Percentiles rank a stretch among this genome's conserved stretches.
Evolutionary conservation across 2,797 vertebrate genomes (phyloP).

Genomic region (Amphiprion clarkii): DNA sequence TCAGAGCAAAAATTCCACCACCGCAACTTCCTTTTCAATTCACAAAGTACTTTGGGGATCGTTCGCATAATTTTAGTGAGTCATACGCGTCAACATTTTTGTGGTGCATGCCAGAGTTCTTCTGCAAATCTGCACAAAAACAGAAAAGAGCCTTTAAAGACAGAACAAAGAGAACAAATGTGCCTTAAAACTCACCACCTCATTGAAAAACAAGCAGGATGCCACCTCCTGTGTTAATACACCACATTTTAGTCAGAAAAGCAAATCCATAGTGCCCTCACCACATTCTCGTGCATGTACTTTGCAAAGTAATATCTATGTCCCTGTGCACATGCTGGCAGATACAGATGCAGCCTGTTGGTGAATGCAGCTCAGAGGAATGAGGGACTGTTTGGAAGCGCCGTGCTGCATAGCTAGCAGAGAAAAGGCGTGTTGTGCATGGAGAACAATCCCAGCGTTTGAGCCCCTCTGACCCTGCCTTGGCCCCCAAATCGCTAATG

Average conservation of each 20-base stretch:
- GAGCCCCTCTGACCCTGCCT: slow-evolving; percentile 92
- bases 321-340: slow-evolving; percentile 40
- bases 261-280: background rate
- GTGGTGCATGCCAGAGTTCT: background rate
- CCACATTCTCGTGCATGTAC: slow-evolving; percentile 16
- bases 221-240: slow-evolving; percentile 11
- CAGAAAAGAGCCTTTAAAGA: background rate
- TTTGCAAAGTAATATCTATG: slow-evolving; percentile 47
- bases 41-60: slow-evolving; percentile 16
- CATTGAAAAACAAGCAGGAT: slow-evolving; percentile 73
- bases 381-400: slow-evolving; percentile 70
- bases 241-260: slow-evolving; percentile 12
- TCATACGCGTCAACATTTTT: slow-evolving; percentile 8
- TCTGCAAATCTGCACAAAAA: background rate
- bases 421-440: slow-evolving; percentile 93
- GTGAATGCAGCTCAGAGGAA: slow-evolving; percentile 65
- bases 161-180: background rate
- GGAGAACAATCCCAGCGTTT: slow-evolving; percentile 93
- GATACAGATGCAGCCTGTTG: slow-evolving; percentile 49
- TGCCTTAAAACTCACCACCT: slow-evolving; percentile 85
- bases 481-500: slow-evolving; percentile 94
- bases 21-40: slow-evolving; percentile 18
- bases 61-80: slow-evolving; percentile 29
- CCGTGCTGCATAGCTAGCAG: slow-evolving; percentile 82
- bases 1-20: slow-evolving; percentile 34